Evolutionary conservation across 2,888 invertebrate genomes (phyloP), one percentile per base, ranked within the genome.

Genomic region (Lissocephala sabroskyi): DNA sequence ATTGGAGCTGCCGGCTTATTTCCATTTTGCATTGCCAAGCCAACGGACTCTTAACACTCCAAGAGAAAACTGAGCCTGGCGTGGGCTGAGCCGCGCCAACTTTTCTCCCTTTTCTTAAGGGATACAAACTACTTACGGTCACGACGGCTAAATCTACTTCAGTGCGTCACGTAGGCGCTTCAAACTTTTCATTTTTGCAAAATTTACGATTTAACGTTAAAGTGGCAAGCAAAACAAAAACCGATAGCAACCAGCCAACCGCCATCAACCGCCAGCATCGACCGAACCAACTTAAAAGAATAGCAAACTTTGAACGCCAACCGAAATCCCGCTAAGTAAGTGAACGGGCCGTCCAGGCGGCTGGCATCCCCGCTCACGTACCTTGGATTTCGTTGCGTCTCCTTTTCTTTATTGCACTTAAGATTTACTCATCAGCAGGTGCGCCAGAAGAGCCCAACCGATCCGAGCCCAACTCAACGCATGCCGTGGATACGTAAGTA

Each of bases 131-230:
- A 35, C 35, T 17, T 23, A 23, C 7, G 26, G 6, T 10, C 11
- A 18, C 2, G 16, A 19, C 19, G 41, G 32, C 37, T 55, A 73
- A 73, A 71, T 76, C 70, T 71, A 64, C 71, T 65, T 59, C 73
- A 67, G 73, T 77, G 66, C 74, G 70, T 79, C 80, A 80, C 81
- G 80, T 80, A 80, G 80, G 81, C 79, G 76, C 76, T 79, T 70
- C 63, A 73, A 79, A 80, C 59, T 70, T 78, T 63, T 57, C 44
- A 46, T 16, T 40, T 63, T 75, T 65, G 62, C 46, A 65, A 76
- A 78, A 68, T 79, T 71, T 79, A 79, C 80, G 75, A 70, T 80
- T 80, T 71, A 79, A 77, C 75, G 63, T 70, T 47, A 64, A 75
- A 76, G 59, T 76, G 49, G 73, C 6, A n/a, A n/a, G n/a, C 9